Percentiles rank a stretch among this genome's conserved stretches.
Conservation (phyloP, 1,140 invertebrate genomes). For the Colletes gigas region DNA sequence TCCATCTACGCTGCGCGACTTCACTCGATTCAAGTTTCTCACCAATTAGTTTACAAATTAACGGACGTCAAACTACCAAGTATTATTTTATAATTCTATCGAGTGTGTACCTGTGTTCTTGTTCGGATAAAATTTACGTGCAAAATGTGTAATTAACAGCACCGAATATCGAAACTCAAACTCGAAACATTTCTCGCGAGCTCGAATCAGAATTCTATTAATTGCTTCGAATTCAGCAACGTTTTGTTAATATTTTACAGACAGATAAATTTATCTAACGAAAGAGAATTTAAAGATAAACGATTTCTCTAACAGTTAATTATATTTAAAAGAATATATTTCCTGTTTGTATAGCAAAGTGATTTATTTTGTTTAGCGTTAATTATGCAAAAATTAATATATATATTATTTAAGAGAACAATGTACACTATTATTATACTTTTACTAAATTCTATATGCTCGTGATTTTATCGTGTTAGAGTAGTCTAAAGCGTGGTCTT, state of each 20-base stretch:
- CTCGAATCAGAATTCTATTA: no score
- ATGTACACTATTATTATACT: neutral
- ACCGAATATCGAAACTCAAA: neutral
- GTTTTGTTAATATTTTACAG: no score
- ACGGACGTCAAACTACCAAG: neutral
- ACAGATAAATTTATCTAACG: no score
- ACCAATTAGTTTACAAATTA: conserved; percentile 23
- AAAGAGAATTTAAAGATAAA: no score
- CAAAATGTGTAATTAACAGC: neutral
- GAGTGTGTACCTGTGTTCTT: neutral
- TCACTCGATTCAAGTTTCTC: conserved; percentile 18
- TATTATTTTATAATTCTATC: conserved; percentile 17
- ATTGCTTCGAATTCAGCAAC: no score
- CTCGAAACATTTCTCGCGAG: no score
- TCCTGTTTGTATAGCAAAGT: no score
- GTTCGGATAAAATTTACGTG: neutral
- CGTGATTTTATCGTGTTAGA: no score
- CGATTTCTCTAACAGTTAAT: no score
- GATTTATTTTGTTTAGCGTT: no score
- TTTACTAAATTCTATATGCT: neutral
- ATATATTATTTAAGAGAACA: neutral
- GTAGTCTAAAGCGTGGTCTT: no score
- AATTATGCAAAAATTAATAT: neutral
- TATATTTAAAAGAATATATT: no score
- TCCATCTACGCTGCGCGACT: neutral